Percentiles rank a stretch among this genome's conserved stretches.
Evolutionary conservation across 2,888 invertebrate species (phyloP).

Genomic region (Acanthacorydalis orientalis): DNA sequence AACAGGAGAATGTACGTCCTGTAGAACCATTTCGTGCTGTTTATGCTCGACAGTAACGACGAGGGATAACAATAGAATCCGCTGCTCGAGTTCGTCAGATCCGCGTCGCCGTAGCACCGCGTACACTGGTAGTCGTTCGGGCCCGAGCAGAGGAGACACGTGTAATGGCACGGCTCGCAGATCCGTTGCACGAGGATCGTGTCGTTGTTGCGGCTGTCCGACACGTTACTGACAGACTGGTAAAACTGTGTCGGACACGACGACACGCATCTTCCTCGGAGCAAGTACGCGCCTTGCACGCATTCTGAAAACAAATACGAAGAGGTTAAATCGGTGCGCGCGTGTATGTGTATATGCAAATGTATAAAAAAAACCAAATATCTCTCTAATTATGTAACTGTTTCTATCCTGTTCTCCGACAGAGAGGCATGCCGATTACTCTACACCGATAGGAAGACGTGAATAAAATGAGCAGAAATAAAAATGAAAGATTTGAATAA

Average conservation of each 20-base stretch:
- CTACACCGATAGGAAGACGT: too few species aligned
- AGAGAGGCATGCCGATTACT: too few species aligned
- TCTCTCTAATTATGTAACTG: too few species aligned
- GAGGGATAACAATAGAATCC: conserved; percentile 24
- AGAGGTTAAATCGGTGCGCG: not conserved
- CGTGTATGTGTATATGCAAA: too few species aligned
- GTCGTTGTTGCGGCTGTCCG: too few species aligned
- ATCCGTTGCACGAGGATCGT: conserved; percentile 20
- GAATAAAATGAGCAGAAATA: conserved; percentile 22
- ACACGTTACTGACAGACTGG: conserved; percentile 12
- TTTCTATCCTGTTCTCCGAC: too few species aligned
- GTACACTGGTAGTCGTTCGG: conserved; percentile 52
- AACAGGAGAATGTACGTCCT: conserved; percentile 1
- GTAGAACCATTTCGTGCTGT: conserved; percentile 1
- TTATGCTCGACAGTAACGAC: conserved; percentile 5
- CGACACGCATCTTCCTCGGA: conserved; percentile 39
- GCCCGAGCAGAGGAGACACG: conserved; percentile 52
- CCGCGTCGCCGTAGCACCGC: conserved; percentile 48
- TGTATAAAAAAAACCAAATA: too few species aligned
- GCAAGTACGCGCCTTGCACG: conserved; percentile 38
- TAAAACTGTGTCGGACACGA: conserved; percentile 38
- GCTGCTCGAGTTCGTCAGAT: conserved; percentile 25
- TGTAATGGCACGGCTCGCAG: conserved; percentile 56
- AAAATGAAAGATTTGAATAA: conserved; percentile 6
- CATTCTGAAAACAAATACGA: conserved; percentile 40